Conservation (phyloP, 2,797 vertebrate genomes). For the Manis crassicaudata region DNA sequence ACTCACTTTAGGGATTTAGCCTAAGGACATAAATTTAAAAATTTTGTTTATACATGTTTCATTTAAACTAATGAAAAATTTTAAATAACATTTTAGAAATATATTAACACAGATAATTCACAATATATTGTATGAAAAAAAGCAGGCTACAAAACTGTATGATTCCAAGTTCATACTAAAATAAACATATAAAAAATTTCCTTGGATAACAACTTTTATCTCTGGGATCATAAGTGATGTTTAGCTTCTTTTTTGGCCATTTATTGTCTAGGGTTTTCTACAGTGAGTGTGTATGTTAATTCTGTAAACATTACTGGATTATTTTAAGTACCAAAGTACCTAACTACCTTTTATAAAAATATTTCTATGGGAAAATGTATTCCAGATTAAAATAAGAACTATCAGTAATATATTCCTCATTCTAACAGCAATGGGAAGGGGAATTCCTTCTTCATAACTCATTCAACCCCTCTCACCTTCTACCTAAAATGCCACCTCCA, state of each 20-base stretch:
- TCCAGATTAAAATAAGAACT: conserved; percentile 21
- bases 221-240: conserved; percentile 10
- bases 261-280: background rate
- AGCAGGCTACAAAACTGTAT: conserved; percentile 22
- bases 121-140: conserved; percentile 10
- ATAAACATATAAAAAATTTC: conserved; percentile 39
- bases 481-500: background rate
- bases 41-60: conserved; percentile 9
- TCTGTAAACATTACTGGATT: background rate
- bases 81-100: conserved; percentile 41
- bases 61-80: conserved; percentile 54
- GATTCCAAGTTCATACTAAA: conserved; percentile 38
- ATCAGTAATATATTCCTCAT: conserved; percentile 29
- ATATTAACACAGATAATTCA: conserved; percentile 32
- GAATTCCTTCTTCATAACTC: conserved; percentile 50
- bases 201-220: background rate
- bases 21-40: conserved; percentile 52
- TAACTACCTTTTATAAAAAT: conserved; percentile 14
- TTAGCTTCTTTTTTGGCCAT: conserved; percentile 38
- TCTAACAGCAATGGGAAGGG: background rate
- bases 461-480: background rate
- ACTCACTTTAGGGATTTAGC: conserved; percentile 41
- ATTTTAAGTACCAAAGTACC: conserved; percentile 25
- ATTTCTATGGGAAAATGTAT: conserved; percentile 4
- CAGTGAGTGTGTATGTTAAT: background rate